These are phyloP conservation scores for Xylota segnis DNA, from an alignment of 2,888 invertebrate genomes.

Conservation along the genomic window DNA sequence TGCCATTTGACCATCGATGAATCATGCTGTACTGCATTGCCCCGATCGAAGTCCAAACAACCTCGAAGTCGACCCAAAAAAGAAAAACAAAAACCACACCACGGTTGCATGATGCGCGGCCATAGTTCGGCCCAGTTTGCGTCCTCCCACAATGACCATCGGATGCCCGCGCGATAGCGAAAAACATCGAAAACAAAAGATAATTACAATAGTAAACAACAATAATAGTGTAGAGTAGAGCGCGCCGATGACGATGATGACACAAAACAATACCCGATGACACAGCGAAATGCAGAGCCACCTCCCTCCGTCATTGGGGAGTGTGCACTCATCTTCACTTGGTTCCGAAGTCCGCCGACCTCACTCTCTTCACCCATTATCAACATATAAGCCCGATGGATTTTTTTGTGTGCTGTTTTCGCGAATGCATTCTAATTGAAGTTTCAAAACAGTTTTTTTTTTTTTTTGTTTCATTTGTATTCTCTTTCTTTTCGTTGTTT, in stretches of 20 bases:
- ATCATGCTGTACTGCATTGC: constrained; percentile 31
- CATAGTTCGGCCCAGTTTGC: constrained; percentile 33
- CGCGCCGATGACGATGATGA: constrained; percentile 42
- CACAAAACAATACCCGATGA: constrained; percentile 55
- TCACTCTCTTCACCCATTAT: not conserved
- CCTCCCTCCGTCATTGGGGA: constrained; percentile 9
- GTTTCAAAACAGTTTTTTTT: constrained; percentile 58
- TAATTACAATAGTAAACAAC: constrained; percentile 67
- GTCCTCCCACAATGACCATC: constrained; percentile 36
- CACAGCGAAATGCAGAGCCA: constrained; percentile 31
- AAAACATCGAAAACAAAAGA: constrained; percentile 65
- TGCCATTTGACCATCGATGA: constrained; percentile 25
- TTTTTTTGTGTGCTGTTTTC: constrained; percentile 42
- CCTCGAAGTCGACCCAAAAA: not conserved
- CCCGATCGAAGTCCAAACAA: constrained; percentile 55
- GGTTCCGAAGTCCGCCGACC: constrained; percentile 36
- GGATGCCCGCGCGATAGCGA: constrained; percentile 39
- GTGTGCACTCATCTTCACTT: constrained; percentile 39
- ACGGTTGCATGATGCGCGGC: constrained; percentile 17
- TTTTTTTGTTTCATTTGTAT: too few relatives aligned
- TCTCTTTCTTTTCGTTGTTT: constrained; percentile 19
- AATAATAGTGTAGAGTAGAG: constrained; percentile 17
- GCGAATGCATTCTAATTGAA: constrained; percentile 63
- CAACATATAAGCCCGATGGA: not conserved
- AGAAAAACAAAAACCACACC: not conserved